Evolutionary conservation across 1,140 invertebrate genomes (phyloP).

Genomic region (Oncopeltus fasciatus): DNA sequence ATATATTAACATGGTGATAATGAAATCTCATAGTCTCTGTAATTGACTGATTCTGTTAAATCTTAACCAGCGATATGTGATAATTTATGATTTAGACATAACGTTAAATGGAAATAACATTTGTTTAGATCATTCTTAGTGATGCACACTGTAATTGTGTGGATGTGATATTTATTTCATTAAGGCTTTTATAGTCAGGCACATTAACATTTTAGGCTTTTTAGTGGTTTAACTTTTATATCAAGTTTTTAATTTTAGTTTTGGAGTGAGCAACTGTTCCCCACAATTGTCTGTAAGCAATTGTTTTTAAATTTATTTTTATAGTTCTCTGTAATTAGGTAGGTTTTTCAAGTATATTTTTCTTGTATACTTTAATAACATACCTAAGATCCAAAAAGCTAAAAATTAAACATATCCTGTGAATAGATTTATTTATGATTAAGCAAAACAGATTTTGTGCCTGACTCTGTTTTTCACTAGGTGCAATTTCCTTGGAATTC

Average conservation of each 20-base stretch:
- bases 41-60: too few species aligned
- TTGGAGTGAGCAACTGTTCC: not conserved
- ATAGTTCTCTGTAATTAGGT: not conserved
- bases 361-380: not conserved
- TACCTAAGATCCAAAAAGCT: not conserved
- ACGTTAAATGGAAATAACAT: too few species aligned
- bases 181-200: conserved; percentile 6
- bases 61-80: too few species aligned
- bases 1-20: too few species aligned
- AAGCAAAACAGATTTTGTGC: not conserved
- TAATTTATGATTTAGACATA: too few species aligned
- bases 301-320: not conserved
- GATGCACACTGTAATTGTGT: conserved; percentile 7
- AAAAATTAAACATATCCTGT: not conserved
- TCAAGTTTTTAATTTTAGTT: not conserved
- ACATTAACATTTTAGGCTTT: not conserved
- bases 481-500: conserved; percentile 7
- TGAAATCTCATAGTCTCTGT: too few species aligned
- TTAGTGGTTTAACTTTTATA: not conserved
- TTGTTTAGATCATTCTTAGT: not conserved
- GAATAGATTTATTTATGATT: not conserved
- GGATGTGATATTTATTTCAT: conserved; percentile 9
- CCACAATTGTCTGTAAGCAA: not conserved
- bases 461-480: conserved; percentile 10
- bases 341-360: not conserved